Percentiles rank a stretch among this genome's conserved stretches.
Evolutionary conservation across 2,888 invertebrate genomes (phyloP).

Genomic region (Ellobium chinense): DNA sequence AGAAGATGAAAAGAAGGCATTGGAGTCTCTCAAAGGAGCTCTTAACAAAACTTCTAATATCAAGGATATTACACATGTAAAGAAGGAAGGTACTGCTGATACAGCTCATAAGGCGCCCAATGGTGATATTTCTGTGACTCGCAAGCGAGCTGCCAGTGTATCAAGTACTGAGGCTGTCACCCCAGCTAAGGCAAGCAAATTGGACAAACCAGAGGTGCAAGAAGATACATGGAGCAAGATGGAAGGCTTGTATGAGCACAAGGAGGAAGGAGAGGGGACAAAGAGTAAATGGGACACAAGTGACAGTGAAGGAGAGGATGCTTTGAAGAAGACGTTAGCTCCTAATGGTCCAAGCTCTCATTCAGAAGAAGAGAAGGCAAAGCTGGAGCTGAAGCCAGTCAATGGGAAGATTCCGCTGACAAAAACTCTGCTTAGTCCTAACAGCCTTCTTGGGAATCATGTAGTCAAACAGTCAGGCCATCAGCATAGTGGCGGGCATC

Average conservation of each 20-base stretch:
- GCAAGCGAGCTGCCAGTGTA: slow-evolving; percentile 66
- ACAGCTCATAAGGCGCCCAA: slow-evolving; percentile 27
- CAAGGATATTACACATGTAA: slow-evolving; percentile 8
- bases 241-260: slow-evolving; percentile 64
- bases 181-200: slow-evolving; percentile 46
- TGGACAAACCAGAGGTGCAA: slow-evolving; percentile 11
- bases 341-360: slow-evolving; percentile 23
- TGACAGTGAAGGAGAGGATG: slow-evolving; percentile 70
- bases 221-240: slow-evolving; percentile 72
- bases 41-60: slow-evolving; percentile 11
- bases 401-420: slow-evolving; percentile 49
- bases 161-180: slow-evolving; percentile 52
- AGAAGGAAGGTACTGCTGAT: slow-evolving; percentile 21
- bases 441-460: slow-evolving; percentile 42
- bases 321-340: slow-evolving; percentile 51
- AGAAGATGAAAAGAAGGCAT: slow-evolving; percentile 42
- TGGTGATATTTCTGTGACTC: slow-evolving; percentile 25
- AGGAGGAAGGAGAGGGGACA: slow-evolving; percentile 59
- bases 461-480: slow-evolving; percentile 7
- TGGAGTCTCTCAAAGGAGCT: slow-evolving; percentile 55
- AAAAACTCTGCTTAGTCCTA: slow-evolving; percentile 45
- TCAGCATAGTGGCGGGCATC: slow-evolving; percentile 16
- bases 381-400: slow-evolving; percentile 27
- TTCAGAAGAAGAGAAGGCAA: slow-evolving; percentile 5
- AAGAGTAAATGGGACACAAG: slow-evolving; percentile 75